A percentile compares a stretch with the other conserved stretches of the same genome.
phyloP scores from a whole-genome alignment of 2,888 invertebrate genomes.

The Drosophila gaucha region DNA sequence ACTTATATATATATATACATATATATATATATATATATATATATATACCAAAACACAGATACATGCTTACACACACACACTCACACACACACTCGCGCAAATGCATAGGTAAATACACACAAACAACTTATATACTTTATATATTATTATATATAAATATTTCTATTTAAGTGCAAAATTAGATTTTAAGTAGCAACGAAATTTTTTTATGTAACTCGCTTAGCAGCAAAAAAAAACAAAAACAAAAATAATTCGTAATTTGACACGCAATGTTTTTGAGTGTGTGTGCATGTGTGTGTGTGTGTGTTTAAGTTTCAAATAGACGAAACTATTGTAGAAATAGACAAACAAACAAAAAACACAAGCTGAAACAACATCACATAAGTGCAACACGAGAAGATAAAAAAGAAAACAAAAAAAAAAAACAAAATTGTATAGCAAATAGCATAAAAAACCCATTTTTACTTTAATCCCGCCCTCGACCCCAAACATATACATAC shows the following conservation, averaged over 20 bases:
- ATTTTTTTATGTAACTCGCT: conserved; percentile 52
- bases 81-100: conserved; percentile 8
- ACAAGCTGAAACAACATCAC: conserved; percentile 27
- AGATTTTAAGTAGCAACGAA: conserved; percentile 66
- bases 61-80: conserved; percentile 21
- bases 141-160: background rate
- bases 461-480: conserved; percentile 1
- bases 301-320: background rate
- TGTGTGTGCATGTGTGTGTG: conserved; percentile 3
- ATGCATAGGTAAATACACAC: conserved; percentile 26
- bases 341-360: conserved; percentile 10
- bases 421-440: conserved; percentile 19
- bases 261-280: conserved; percentile 4
- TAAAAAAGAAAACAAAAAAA: conserved; percentile 2
- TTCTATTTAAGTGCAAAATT: conserved; percentile 37
- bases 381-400: conserved; percentile 6
- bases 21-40: conserved; percentile 33
- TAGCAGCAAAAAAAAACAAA: conserved; percentile 1
- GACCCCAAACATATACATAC: background rate
- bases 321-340: conserved; percentile 4
- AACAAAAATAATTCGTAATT: conserved; percentile 4
- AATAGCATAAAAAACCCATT: conserved; percentile 1
- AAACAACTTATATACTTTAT: conserved; percentile 7
- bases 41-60: conserved; percentile 12
- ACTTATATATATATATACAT: conserved; percentile 44